Percentiles rank a stretch among this genome's conserved stretches.
phyloP scores from a whole-genome alignment of 2,888 invertebrate species.

The Papilio elwesi region DNA sequence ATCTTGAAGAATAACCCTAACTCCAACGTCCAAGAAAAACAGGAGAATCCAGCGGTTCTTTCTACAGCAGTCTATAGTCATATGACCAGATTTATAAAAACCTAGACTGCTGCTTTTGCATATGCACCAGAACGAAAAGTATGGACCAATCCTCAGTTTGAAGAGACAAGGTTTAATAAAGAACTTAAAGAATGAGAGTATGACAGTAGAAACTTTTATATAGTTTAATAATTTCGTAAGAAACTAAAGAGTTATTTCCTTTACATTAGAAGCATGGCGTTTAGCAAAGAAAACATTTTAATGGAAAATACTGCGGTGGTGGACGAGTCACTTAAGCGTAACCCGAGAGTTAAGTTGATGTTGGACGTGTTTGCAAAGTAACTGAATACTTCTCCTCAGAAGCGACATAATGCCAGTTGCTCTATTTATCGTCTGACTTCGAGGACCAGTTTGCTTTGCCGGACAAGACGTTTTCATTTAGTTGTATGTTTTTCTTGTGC shows the following conservation, averaged over 20 bases:
- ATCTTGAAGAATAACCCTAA: no score
- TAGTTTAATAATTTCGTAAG: background rate
- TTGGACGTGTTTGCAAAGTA: conserved; percentile 74
- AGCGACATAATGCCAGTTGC: conserved; percentile 66
- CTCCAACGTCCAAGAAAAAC: no score
- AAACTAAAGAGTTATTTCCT: conserved; percentile 56
- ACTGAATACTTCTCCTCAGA: conserved; percentile 71
- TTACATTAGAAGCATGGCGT: conserved; percentile 61
- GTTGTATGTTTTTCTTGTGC: conserved; percentile 12
- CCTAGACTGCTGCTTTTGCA: no score
- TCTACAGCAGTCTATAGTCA: no score
- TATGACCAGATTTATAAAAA: no score
- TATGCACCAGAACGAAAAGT: no score
- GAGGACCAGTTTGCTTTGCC: conserved; percentile 48
- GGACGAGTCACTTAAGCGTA: conserved; percentile 80
- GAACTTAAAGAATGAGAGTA: no score
- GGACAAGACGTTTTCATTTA: conserved; percentile 51
- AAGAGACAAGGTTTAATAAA: background rate
- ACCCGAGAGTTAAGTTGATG: conserved; percentile 71
- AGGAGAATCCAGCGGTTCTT: no score
- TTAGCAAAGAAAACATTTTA: conserved; percentile 80
- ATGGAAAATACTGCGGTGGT: conserved; percentile 77
- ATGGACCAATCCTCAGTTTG: background rate
- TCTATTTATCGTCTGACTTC: conserved; percentile 58
- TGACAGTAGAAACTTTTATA: background rate